Evolutionary conservation across 2,888 invertebrate genomes (phyloP), one percentile per base, ranked within the genome.

Genomic region (Drosophila subsilvestris): DNA sequence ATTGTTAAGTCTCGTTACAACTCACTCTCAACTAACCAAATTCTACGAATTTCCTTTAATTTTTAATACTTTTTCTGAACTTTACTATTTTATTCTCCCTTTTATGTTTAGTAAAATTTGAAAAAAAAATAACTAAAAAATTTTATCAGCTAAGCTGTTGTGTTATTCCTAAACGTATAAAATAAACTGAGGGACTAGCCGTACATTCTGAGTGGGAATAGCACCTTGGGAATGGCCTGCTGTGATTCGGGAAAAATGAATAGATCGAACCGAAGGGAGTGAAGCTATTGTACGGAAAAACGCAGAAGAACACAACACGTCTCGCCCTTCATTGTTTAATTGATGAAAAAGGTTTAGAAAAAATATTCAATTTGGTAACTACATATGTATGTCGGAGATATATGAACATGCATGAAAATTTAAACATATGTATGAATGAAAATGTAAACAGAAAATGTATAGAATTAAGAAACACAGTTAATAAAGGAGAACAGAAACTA

Each of bases 121-220:
- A 43, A 27, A 10, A 10, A 17, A 42, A 27, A 54, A 44, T 49
- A 45, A 43, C 43, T 57, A 58, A 63, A 58, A 63, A 48, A 53
- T 9, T 47, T 25, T 47, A n/a, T 22, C 29, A 14, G 45, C 45
- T 29, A 65, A 47, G 44, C 51, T 66, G 74, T 58, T 72, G 68
- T 72, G 65, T 57, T 68, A 69, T 66, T 37, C 63, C 49, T 65
- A 61, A 71, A 66, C 78, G 74, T 78, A 68, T 81, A 74, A 82
- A 85, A 78, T 71, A 55, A 71, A 82, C 75, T 82, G 82, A 79
- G 32, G 43, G 12, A 25, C 9, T 8, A 32, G 1, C 9, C n/a
- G n/a, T 17, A 18, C 22, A 18, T 4, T 48, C 17, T 4, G 42
- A 37, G 18, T 44, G 6, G 59, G 8, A 49, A 42, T 42, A 55